Base-by-base conservation (phyloP, 2,113 vertebrate species). In the Phaethornis superciliosus region DNA sequence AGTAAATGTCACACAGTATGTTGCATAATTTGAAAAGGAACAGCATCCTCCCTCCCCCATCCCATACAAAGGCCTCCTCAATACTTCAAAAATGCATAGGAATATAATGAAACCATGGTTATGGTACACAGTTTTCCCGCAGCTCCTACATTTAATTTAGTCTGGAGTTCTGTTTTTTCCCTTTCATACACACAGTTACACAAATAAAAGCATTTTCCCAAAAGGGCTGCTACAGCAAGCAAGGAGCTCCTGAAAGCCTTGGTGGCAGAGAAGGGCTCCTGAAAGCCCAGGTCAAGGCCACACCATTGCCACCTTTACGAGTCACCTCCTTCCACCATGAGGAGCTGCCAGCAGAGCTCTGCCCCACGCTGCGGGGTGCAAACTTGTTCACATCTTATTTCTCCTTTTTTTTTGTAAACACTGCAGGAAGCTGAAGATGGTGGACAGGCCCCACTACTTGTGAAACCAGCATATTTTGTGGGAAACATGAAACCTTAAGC, bases 11-110 rank as follows among this genome's bases (percentile, higher is more conserved):
- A 96, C 49, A 64, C 59, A 92, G 46, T 40, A 82, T 51, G 72
- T 88, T 91, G 83, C 89, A 87, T 81, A 88, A 78, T 58, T 85
- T 91, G 67, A 79, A 81, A 90, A 94, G 88, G 92, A 93, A 85
- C 52, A 82, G 62, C 55, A 80, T 68, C 80, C 46, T 79, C 82
- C 55, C 30, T 75, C 35, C 79, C 12, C 22, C 51, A 79, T 56
- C 44, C 77, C 65, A 92, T 77, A 65, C 71, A 77, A 89, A 90
- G 71, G 82, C 80, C 74, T 75, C 92, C 62, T 58, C 7, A 4
- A 65, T 59, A 88, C 18, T 64, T 40, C 58, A 69, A 58, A 85
- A 93, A 86, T 60, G 49, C 58, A 69, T 1, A 81, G 70, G 71
- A 68, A 69, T 63, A 64, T 7, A 64, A 81, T 9, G 10, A 90